Conservation (phyloP, 1,140 invertebrate genomes). For the Drosophila dunni region DNA sequence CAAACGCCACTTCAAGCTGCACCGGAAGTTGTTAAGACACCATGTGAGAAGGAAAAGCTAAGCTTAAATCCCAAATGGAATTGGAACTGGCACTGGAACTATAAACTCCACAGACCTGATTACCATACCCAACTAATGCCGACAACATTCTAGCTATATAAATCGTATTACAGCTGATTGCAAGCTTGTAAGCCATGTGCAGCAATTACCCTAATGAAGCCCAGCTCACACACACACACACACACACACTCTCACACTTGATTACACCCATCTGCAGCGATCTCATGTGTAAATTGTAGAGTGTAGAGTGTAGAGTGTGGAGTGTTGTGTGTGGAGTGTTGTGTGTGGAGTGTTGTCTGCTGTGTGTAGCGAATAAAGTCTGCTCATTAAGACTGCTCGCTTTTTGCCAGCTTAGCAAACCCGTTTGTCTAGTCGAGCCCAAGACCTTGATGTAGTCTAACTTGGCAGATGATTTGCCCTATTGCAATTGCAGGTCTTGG, state of each 20-base stretch:
- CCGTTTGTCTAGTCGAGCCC: slow-evolving; percentile 1
- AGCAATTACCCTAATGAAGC: slow-evolving; percentile 11
- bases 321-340: no score
- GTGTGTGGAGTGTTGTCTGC: no score
- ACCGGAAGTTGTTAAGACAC: slow-evolving; percentile 43
- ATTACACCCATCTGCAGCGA: slow-evolving; percentile 16
- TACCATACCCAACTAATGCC: slow-evolving; percentile 10
- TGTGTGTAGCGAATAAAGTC: neutral
- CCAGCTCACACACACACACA: neutral
- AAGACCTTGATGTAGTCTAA: slow-evolving; percentile 10
- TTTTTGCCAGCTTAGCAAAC: slow-evolving; percentile 6
- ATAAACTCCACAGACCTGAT: slow-evolving; percentile 7
- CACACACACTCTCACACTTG: slow-evolving; percentile 6
- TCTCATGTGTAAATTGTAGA: neutral
- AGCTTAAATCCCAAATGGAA: slow-evolving; percentile 24
- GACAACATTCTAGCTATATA: slow-evolving; percentile 36
- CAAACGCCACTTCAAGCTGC: no score
- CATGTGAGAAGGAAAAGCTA: slow-evolving; percentile 29
- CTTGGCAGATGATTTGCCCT: neutral
- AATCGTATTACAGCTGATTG: neutral
- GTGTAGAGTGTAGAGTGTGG: no score
- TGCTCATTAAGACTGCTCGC: slow-evolving; percentile 10
- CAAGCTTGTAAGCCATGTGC: neutral
- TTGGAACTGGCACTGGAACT: neutral
- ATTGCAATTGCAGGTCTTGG: neutral